phyloP scores from a whole-genome alignment of 2,113 vertebrate species.

The Alouatta palliata region DNA sequence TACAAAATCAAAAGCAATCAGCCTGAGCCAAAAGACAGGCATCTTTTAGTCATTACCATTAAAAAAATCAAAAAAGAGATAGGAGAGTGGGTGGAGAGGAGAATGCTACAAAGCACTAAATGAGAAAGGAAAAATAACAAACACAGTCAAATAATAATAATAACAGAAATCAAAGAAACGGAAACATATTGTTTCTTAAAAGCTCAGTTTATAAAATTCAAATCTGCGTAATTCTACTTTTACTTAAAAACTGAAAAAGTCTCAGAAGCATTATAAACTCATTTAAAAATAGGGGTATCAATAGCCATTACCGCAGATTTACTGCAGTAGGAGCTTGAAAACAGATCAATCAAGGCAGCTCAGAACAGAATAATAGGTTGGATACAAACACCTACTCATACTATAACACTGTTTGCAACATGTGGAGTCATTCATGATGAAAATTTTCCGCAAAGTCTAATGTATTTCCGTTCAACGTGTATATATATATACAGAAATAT shows the following conservation, averaged over 20 bases:
- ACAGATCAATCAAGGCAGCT: constrained; percentile 3
- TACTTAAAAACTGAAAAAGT: neutral
- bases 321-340: neutral
- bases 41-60: neutral
- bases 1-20: constrained; percentile 26
- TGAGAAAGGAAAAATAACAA: neutral
- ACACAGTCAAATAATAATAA: neutral
- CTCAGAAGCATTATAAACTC: neutral
- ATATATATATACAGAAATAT: neutral
- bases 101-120: neutral
- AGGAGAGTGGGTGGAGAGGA: neutral
- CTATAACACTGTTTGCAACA: neutral
- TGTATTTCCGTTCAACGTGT: neutral
- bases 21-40: neutral
- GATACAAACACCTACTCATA: neutral
- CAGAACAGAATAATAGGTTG: neutral
- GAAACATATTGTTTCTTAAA: neutral
- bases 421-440: neutral
- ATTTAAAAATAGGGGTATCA: constrained; percentile 14
- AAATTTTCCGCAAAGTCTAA: neutral
- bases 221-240: neutral
- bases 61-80: neutral
- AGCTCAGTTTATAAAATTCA: constrained; percentile 30
- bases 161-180: neutral
- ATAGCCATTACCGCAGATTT: neutral